A percentile compares a stretch with the other conserved stretches of the same genome.
phyloP scores from a whole-genome alignment of 92 coral and sea anemone genomes.

The Nematostella vectensis region DNA sequence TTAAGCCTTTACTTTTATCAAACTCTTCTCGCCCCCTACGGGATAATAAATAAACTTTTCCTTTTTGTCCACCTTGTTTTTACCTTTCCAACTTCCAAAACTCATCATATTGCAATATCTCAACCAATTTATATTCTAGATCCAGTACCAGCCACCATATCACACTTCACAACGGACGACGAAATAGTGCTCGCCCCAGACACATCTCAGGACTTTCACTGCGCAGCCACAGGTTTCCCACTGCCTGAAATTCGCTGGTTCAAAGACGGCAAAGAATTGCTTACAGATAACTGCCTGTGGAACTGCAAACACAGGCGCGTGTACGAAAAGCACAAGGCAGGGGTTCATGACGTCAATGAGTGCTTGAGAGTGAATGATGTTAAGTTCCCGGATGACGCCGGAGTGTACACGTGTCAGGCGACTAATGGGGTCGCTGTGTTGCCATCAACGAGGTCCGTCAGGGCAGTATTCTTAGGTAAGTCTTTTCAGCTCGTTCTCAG shows the following conservation, averaged over 20 bases:
- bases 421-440: slow-evolving; percentile 18
- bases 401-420: slow-evolving; percentile 24
- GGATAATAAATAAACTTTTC: too few species aligned
- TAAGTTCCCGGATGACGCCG: slow-evolving; percentile 11
- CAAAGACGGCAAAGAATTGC: slow-evolving; percentile 19
- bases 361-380: slow-evolving; percentile 6
- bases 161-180: slow-evolving; percentile 4
- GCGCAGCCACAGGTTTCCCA: slow-evolving; percentile 25
- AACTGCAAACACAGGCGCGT: neutral
- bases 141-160: slow-evolving; percentile 7
- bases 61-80: too few species aligned
- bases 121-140: slow-evolving; percentile 1
- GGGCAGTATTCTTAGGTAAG: slow-evolving; percentile 27
- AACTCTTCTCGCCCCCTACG: too few species aligned
- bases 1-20: too few species aligned
- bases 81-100: too few species aligned
- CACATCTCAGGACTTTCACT: neutral
- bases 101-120: neutral
- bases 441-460: slow-evolving; percentile 1
- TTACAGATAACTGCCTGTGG: neutral
- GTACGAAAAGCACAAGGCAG: neutral
- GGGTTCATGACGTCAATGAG: neutral
- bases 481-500: neutral
- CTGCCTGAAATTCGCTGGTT: slow-evolving; percentile 17
- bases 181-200: neutral